These are phyloP conservation scores for Zoanthus sansibaricus DNA, from an alignment of 92 coral and sea anemone species.

Conservation along the genomic window DNA sequence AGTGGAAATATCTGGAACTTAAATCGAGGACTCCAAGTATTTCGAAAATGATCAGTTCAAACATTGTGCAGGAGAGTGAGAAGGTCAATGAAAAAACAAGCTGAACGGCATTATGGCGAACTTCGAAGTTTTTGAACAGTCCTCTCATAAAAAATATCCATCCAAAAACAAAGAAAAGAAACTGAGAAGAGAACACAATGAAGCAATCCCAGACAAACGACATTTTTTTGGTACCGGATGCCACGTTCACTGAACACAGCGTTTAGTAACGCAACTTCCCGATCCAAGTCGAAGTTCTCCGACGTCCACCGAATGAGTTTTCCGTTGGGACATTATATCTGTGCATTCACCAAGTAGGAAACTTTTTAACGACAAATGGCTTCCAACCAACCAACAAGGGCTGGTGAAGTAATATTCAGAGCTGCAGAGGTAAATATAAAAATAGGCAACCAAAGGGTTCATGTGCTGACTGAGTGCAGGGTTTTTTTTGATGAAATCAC, in stretches of 20 bases:
- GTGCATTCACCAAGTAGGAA: not conserved
- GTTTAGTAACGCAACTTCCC: not conserved
- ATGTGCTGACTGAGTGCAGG: not conserved
- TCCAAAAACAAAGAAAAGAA: constrained; percentile 93
- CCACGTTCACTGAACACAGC: constrained; percentile 40
- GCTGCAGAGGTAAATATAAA: constrained; percentile 76
- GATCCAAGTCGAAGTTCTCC: constrained; percentile 26
- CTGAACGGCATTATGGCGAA: constrained; percentile 91
- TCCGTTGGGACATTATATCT: not conserved
- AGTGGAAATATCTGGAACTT: constrained; percentile 92
- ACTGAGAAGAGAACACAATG: constrained; percentile 88
- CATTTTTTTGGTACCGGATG: constrained; percentile 63
- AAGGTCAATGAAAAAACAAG: constrained; percentile 93
- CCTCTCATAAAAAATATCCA: constrained; percentile 99
- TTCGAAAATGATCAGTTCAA: constrained; percentile 95
- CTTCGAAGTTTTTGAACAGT: constrained; percentile 95
- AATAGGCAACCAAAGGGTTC: too few species aligned
- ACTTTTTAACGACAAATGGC: constrained; percentile 74
- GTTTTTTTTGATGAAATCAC: too few species aligned
- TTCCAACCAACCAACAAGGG: constrained; percentile 52
- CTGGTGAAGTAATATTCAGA: constrained; percentile 87
- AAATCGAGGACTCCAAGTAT: constrained; percentile 91
- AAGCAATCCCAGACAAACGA: constrained; percentile 92
- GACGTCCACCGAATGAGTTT: not conserved
- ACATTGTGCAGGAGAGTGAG: constrained; percentile 96